Percentiles rank a stretch among this genome's conserved stretches.
Evolutionary conservation across 2,888 invertebrate species (phyloP).

Genomic region (Seira sanloemensis): DNA sequence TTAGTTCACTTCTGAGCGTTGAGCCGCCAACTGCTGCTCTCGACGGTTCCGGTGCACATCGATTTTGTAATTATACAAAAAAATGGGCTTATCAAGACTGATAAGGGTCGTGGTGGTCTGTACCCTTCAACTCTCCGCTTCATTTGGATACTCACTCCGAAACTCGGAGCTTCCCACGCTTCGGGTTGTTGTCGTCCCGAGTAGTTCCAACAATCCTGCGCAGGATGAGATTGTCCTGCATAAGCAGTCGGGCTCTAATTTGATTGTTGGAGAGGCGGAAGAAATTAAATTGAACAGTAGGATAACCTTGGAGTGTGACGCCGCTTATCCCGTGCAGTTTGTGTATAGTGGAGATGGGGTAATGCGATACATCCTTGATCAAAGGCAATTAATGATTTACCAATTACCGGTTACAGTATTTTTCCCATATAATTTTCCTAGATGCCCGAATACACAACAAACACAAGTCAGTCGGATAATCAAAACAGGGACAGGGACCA

Average conservation of each 20-base stretch:
- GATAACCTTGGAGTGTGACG: constrained; percentile 66
- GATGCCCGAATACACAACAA: constrained; percentile 68
- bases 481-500: background rate
- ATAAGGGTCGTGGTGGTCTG: background rate
- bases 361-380: background rate
- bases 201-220: constrained; percentile 4
- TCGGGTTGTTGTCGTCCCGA: constrained; percentile 27
- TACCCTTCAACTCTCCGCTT: too few species aligned
- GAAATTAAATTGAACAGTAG: constrained; percentile 57
- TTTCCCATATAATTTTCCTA: too few species aligned
- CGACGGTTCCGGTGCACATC: background rate
- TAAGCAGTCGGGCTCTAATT: constrained; percentile 65
- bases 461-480: constrained; percentile 51
- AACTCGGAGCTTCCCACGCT: constrained; percentile 32
- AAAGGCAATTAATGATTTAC: background rate
- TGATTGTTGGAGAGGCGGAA: constrained; percentile 68
- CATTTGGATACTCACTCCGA: constrained; percentile 35
- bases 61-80: too few species aligned
- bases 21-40: background rate
- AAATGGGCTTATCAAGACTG: background rate
- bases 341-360: constrained; percentile 64
- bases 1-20: background rate
- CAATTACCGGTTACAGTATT: background rate
- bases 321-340: constrained; percentile 67
- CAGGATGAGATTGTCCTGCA: constrained; percentile 55